Evolutionary conservation across 2,797 vertebrate genomes (phyloP), one percentile per base, ranked within the genome.

Genomic region (Etheostoma perlongum): DNA sequence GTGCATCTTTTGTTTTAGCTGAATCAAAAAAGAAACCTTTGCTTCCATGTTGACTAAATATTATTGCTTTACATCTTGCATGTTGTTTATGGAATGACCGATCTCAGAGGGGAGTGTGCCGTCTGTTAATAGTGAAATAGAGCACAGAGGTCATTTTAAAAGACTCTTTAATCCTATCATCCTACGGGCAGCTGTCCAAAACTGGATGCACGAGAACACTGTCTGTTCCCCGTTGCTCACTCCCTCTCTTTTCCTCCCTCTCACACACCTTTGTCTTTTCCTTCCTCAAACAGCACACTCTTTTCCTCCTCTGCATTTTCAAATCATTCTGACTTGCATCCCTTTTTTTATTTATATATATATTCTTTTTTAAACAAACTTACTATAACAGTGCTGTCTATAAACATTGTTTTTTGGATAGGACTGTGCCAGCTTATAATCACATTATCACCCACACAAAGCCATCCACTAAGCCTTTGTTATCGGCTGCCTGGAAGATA

Each of bases 111-210:
- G 72, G 58, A 79, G 67, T 27, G 64, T 25, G 61, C 36, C 46
- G 60, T n/a, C 52, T 87, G 87, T 85, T 92, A 87, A 91, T 84
- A 91, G 87, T 73, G 82, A 84, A 87, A 79, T 12, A 70, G 25
- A 83, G 70, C 68, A 27, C 68, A 59, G 67, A 83, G 91, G 91
- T 93, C 89, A 76, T 21, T 76, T 89, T 89, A 89, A 92, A 92
- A 90, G 61, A 79, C 79, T 86, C 77, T 87, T 89, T 92, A 92
- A 93, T 93, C 91, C 87, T 66, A 89, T 94, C 85, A 90, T 80
- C 84, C 78, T 53, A 81, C 78, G 88, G 93, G 91, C 91, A 92
- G 81, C 76, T 52, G 60, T 89, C 91, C 89, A 92, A 91, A 69
- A 25, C 83, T 85, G 88, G 93, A 93, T 85, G 79, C 88, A 84